Conservation (phyloP, 2,888 invertebrate genomes). For the Zhengitettix transpicula region DNA sequence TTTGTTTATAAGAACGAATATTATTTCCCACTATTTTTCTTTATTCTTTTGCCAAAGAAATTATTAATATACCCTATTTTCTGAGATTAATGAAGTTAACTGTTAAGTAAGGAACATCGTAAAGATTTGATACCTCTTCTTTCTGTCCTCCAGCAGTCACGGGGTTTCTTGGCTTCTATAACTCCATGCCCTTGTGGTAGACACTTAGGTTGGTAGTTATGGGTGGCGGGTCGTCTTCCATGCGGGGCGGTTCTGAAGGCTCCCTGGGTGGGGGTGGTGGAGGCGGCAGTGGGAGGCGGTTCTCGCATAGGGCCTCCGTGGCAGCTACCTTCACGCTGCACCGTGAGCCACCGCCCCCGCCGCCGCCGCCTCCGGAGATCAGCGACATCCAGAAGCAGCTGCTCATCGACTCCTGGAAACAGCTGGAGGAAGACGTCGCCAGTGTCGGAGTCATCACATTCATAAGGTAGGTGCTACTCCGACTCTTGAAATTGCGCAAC, state of each 20-base stretch:
- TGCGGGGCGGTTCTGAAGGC: not conserved
- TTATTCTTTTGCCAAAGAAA: too few relatives aligned
- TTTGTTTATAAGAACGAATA: too few relatives aligned
- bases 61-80: too few relatives aligned
- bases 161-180: too few relatives aligned
- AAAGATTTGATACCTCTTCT: too few relatives aligned
- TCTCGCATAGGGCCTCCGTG: not conserved
- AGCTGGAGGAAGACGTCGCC: slow-evolving; percentile 25
- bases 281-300: not conserved
- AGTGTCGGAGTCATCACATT: slow-evolving; percentile 28
- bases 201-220: not conserved
- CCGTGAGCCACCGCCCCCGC: not conserved
- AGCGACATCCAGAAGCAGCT: slow-evolving; percentile 23
- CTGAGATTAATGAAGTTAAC: too few relatives aligned
- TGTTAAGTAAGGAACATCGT: too few relatives aligned
- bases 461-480: slow-evolving; percentile 22
- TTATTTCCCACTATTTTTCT: too few relatives aligned
- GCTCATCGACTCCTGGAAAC: slow-evolving; percentile 24
- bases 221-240: not conserved
- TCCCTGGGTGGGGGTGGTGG: not conserved
- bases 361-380: slow-evolving; percentile 12
- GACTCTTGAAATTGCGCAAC: not conserved
- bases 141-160: too few relatives aligned
- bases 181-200: too few relatives aligned
- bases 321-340: not conserved